These are phyloP conservation scores for Alviniconcha strummeri DNA, from an alignment of 2,888 invertebrate species.

Conservation along the genomic window DNA sequence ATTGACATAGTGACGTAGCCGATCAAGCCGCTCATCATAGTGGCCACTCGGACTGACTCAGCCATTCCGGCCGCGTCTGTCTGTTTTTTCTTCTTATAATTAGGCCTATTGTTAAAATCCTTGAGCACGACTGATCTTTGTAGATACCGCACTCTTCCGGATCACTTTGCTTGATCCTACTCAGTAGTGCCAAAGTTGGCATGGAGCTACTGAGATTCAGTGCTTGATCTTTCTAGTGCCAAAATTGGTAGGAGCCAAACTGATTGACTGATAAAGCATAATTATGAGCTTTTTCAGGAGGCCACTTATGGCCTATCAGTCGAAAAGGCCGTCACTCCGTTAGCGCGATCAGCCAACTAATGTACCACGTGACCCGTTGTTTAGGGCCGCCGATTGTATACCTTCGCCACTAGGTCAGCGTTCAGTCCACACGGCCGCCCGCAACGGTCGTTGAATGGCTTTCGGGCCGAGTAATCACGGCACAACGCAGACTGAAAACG, in stretches of 20 bases:
- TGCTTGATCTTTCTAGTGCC: too few species aligned
- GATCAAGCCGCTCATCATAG: neutral
- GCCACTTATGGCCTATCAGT: neutral
- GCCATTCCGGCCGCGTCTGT: neutral
- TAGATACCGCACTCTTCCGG: neutral
- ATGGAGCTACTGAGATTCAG: neutral
- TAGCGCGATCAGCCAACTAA: neutral
- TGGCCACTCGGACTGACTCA: neutral
- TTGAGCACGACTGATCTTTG: too few species aligned
- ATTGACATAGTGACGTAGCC: neutral
- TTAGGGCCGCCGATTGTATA: slow-evolving; percentile 8
- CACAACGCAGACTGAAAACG: neutral
- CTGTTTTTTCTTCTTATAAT: neutral
- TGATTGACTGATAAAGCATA: neutral
- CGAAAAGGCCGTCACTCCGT: neutral
- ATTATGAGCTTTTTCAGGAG: neutral
- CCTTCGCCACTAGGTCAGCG: neutral
- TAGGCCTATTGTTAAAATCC: too few species aligned
- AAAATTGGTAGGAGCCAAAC: neutral
- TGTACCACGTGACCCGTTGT: slow-evolving; percentile 30
- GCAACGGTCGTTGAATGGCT: neutral
- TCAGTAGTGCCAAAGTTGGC: neutral
- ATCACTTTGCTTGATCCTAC: neutral
- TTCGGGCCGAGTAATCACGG: too few species aligned
- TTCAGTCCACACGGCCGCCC: neutral